Evolutionary conservation across 2,797 vertebrate species (phyloP).

Genomic region (Tamandua tetradactyla): DNA sequence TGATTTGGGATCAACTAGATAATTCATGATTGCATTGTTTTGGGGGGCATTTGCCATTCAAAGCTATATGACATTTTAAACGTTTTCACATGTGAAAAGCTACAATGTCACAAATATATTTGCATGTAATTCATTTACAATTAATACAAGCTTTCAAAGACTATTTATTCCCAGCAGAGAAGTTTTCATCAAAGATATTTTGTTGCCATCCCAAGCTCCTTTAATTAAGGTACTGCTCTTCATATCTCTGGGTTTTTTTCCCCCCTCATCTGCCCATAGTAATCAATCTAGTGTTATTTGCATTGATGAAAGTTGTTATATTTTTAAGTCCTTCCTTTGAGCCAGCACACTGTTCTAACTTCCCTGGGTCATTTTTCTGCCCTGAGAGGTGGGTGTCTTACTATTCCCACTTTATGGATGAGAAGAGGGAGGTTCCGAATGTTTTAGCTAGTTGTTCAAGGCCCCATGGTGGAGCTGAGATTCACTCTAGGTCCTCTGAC

Average conservation of each 20-base stretch:
- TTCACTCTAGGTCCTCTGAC: background rate
- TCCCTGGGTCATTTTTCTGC: background rate
- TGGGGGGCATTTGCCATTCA: constrained; percentile 27
- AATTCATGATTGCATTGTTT: background rate
- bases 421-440: background rate
- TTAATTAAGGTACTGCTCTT: constrained; percentile 50
- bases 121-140: constrained; percentile 51
- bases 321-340: background rate
- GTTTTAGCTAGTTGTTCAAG: background rate
- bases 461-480: background rate
- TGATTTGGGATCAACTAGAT: background rate
- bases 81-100: constrained; percentile 57
- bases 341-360: background rate
- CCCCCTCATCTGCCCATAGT: background rate
- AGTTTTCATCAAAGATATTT: constrained; percentile 70
- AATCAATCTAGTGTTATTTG: background rate
- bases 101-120: constrained; percentile 44
- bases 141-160: constrained; percentile 52
- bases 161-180: constrained; percentile 63
- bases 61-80: constrained; percentile 62
- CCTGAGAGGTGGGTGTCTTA: background rate
- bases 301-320: background rate
- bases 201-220: constrained; percentile 31
- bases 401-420: background rate
- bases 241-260: background rate